These are phyloP conservation scores for Nothocercus nigrocapillus DNA, from an alignment of 2,113 vertebrate species.

Conservation along the genomic window DNA sequence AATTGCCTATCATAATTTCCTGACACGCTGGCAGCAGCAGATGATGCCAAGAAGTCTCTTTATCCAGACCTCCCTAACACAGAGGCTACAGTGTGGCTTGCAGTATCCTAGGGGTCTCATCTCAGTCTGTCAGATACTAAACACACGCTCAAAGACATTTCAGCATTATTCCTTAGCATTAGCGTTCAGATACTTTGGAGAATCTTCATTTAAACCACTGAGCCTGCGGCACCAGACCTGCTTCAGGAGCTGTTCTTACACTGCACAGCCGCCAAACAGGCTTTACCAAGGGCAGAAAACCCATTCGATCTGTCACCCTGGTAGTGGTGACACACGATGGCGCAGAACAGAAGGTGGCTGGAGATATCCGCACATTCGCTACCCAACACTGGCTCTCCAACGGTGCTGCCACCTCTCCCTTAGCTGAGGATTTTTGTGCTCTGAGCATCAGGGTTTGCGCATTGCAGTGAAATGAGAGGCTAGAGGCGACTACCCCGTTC, in stretches of 20 bases:
- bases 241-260: neutral
- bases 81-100: neutral
- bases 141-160: neutral
- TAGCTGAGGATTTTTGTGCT: neutral
- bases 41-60: neutral
- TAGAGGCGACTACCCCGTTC: neutral
- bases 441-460: too few species aligned
- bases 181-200: neutral
- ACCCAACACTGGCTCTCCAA: neutral
- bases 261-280: neutral
- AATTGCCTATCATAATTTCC: neutral
- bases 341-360: rapidly evolving
- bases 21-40: neutral
- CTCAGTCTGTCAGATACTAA: neutral
- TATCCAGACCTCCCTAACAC: too few species aligned
- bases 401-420: rapidly evolving
- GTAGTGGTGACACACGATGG: neutral
- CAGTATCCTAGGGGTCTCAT: neutral
- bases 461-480: neutral
- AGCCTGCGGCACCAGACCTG: rapidly evolving
- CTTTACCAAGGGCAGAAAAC: neutral
- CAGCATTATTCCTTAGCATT: rapidly evolving
- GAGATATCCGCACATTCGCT: rapidly evolving
- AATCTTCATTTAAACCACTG: neutral
- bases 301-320: neutral